Evolutionary conservation across 2,888 invertebrate species (phyloP).

Genomic region (Dyspetes luteomarginatus): DNA sequence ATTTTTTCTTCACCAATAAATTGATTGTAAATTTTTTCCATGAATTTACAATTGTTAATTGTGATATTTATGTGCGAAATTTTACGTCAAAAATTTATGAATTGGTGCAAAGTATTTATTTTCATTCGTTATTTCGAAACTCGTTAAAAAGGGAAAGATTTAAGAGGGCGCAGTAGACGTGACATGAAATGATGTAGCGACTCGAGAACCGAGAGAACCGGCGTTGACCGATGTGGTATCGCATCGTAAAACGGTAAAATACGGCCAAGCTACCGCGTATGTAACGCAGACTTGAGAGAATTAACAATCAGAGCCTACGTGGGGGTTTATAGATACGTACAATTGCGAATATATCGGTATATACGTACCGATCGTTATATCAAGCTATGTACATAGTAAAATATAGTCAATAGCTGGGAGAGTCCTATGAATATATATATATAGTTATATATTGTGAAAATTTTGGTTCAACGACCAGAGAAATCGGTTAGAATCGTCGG

Average conservation of each 20-base stretch:
- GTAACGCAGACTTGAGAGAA: neutral
- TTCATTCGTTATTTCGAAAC: no score
- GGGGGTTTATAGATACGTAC: conserved; percentile 6
- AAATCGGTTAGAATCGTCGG: conserved; percentile 29
- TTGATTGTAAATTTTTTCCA: no score
- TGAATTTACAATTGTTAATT: no score
- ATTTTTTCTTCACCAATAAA: no score
- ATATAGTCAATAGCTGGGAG: no score
- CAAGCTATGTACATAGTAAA: conserved; percentile 1
- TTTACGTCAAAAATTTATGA: no score
- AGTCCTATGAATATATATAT: neutral
- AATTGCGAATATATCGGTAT: conserved; percentile 47
- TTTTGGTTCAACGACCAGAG: conserved; percentile 12
- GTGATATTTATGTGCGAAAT: no score
- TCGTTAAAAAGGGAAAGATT: neutral
- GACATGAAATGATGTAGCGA: neutral
- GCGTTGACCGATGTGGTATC: conserved; percentile 58
- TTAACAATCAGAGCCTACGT: neutral
- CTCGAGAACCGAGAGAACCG: conserved; percentile 29
- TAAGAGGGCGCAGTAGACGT: neutral
- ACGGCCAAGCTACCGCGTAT: conserved; percentile 59
- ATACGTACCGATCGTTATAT: conserved; percentile 42
- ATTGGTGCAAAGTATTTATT: no score
- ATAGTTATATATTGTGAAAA: neutral
- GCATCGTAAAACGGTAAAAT: conserved; percentile 65